Conservation (phyloP, 2,113 vertebrate genomes). For the Ardeotis arabs region DNA sequence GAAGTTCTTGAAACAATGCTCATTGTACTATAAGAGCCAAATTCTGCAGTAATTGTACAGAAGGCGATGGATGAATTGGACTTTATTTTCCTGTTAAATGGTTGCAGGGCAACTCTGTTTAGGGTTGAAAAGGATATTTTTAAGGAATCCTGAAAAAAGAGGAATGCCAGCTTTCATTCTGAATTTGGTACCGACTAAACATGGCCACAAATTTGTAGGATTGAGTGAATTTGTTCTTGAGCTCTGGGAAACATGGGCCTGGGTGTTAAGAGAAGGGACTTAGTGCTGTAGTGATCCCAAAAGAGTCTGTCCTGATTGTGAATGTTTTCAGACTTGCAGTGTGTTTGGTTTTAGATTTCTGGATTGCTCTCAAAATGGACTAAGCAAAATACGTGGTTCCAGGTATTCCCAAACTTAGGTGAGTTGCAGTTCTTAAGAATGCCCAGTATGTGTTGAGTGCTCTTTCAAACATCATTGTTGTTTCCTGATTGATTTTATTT, state of each 20-base stretch:
- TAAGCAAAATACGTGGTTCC: not conserved
- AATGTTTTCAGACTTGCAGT: not conserved
- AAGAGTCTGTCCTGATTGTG: not conserved
- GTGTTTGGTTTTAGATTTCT: not conserved
- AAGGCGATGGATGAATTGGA: not conserved
- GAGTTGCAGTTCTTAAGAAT: not conserved
- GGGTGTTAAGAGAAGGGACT: not conserved
- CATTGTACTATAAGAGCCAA: not conserved
- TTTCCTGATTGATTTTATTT: not conserved
- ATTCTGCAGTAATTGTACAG: not conserved
- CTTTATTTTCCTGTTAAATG: not conserved
- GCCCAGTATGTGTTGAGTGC: fast-evolving
- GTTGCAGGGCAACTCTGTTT: not conserved
- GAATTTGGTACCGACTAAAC: not conserved
- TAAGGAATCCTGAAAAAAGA: not conserved
- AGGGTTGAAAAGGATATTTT: not conserved
- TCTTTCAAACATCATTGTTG: not conserved
- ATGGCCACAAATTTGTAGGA: not conserved
- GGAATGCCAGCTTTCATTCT: not conserved
- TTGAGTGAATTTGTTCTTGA: not conserved
- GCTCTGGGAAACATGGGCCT: fast-evolving
- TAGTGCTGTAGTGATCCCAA: not conserved
- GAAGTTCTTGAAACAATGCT: not conserved
- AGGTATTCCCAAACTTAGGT: not conserved
- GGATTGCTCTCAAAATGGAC: not conserved